Base-by-base conservation (phyloP, 2,113 vertebrate genomes). In the Mesoclemmys tuberculata region DNA sequence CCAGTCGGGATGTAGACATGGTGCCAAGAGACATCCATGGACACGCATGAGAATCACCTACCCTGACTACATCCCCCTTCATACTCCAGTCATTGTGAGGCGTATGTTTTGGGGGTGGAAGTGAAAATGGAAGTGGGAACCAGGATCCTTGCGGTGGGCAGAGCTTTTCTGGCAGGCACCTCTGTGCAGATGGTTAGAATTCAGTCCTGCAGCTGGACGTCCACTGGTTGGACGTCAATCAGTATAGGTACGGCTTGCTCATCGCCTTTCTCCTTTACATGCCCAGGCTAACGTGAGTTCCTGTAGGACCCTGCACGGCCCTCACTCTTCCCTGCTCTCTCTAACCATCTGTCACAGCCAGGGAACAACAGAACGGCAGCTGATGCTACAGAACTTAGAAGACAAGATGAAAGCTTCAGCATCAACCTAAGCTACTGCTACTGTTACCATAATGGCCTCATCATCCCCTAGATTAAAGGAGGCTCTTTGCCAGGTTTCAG, bases 391-490 rank as follows among this genome's bases (percentile, higher is more conserved):
- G 22, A 82, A 56, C 80, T n/a, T 4, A 8, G 75, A 88, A 84
- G 3, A 31, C 31, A 88, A 92, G 96, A 95, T 82, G 61, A 97
- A 97, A 96, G 94, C 24, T 6, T 55, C 22, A 0, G 21, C 5
- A 38, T 31, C 94, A 90, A 18, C 18, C 82, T 54, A 78, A 26
- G 21, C 75, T 29, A 48, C 61, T 41, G 94, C 56, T 94, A 92
- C 81, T 9, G 10, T 92, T 80, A 38, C 80, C 87, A 13, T 78
- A 71, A 91, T 1, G 80, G 82, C 79, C 87, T 79, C 49, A 1
- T 22, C 64, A 88, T 93, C 82, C 91, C 44, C 6, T 38, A 86
- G 95, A 93, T 95, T 93, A 97, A 96, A 96, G 84, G 27, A 58
- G 82, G 13, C 52, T 71, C 55, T 89, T 31, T 82, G 80, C 84